These are phyloP conservation scores for Teleiodes luculella DNA, from an alignment of 2,888 invertebrate species.

Conservation along the genomic window DNA sequence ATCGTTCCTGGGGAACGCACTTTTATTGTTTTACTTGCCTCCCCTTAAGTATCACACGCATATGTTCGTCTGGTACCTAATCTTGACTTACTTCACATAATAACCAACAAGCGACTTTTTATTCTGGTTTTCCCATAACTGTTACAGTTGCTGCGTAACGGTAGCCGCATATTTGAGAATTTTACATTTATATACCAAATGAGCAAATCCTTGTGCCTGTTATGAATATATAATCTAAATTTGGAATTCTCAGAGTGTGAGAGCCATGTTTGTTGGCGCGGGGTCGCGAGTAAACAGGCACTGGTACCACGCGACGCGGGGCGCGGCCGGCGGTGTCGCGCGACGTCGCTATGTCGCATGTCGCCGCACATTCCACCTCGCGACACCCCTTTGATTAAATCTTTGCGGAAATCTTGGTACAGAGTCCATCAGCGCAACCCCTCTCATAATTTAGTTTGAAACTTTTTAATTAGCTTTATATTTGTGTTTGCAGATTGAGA, in stretches of 20 bases:
- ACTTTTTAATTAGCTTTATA: constrained; percentile 80
- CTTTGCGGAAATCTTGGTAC: constrained; percentile 72
- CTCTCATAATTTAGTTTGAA: constrained; percentile 78
- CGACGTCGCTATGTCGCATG: constrained; percentile 29
- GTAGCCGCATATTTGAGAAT: constrained; percentile 49
- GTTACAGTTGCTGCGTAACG: constrained; percentile 45
- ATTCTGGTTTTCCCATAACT: constrained; percentile 35
- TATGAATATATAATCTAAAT: constrained; percentile 77
- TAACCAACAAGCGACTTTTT: background rate
- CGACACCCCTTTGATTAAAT: constrained; percentile 66
- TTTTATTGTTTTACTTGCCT: constrained; percentile 10
- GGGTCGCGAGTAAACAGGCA: constrained; percentile 63
- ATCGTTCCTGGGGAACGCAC: constrained; percentile 37
- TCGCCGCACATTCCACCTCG: constrained; percentile 50
- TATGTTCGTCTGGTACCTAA: background rate
- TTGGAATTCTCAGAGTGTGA: constrained; percentile 73
- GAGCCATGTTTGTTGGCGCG: constrained; percentile 70
- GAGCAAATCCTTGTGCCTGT: constrained; percentile 64
- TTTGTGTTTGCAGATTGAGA: constrained; percentile 79
- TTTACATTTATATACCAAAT: constrained; percentile 61
- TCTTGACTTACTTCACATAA: no score
- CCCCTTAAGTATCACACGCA: background rate
- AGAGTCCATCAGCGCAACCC: constrained; percentile 69
- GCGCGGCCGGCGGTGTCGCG: constrained; percentile 23
- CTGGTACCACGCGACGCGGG: constrained; percentile 52